These are phyloP conservation scores for Platichthys flesus DNA, from an alignment of 2,113 vertebrate genomes.

Conservation along the genomic window DNA sequence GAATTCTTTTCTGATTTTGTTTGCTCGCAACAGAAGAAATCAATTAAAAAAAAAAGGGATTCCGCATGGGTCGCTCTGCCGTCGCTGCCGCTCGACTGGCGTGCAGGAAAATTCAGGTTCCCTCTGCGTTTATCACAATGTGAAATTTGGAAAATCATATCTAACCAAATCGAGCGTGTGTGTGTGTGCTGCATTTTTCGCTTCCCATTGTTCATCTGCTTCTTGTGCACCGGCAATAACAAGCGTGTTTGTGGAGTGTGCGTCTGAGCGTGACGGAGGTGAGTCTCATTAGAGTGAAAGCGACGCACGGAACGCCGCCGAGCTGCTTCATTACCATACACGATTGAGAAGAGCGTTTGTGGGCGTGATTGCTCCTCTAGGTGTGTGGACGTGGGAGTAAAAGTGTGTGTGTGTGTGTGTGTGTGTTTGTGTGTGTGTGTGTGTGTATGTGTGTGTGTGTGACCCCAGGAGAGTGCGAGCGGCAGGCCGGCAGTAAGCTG, in stretches of 20 bases:
- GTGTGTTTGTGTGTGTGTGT: slow-evolving; percentile 20
- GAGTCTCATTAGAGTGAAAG: slow-evolving; percentile 67
- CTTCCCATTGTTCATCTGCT: no score
- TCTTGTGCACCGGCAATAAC: no score
- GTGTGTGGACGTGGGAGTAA: background rate
- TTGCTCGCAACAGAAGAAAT: no score
- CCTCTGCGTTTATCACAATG: background rate
- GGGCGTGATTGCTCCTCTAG: slow-evolving; percentile 19
- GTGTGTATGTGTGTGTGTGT: slow-evolving; percentile 35
- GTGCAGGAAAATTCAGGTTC: background rate
- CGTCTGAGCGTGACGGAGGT: slow-evolving; percentile 55
- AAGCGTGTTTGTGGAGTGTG: slow-evolving; percentile 37
- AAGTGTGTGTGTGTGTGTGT: background rate
- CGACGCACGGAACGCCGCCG: slow-evolving; percentile 1
- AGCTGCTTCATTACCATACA: slow-evolving; percentile 65
- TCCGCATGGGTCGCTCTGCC: background rate
- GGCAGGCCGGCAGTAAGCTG: slow-evolving; percentile 57
- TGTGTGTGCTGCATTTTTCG: background rate
- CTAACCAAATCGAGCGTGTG: background rate
- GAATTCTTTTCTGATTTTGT: background rate
- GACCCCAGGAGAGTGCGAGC: slow-evolving; percentile 42
- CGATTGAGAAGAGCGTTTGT: slow-evolving; percentile 35
- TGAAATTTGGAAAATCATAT: background rate
- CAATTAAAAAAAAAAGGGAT: no score
- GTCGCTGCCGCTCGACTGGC: background rate